Conservation (phyloP, 2,797 vertebrate species). For the Pseudochaenichthys georgianus region DNA sequence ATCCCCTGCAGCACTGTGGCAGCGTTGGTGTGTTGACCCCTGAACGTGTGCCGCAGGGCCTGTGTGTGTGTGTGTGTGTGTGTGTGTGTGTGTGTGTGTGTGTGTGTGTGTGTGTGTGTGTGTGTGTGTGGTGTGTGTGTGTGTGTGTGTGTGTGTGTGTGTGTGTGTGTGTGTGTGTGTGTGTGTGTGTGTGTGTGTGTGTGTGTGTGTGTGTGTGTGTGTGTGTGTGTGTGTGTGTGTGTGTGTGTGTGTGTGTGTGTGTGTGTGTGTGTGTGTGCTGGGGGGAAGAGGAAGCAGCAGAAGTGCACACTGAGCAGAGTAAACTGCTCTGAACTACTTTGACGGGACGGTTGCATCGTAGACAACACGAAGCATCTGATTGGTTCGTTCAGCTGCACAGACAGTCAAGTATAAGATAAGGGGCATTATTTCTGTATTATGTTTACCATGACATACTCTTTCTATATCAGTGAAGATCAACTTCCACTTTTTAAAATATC, state of each 20-base stretch:
- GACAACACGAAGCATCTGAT: not conserved
- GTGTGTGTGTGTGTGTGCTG: conserved; percentile 32
- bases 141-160: conserved; percentile 26
- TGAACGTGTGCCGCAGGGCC: conserved; percentile 43
- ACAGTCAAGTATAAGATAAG: not conserved
- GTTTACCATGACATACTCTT: not conserved
- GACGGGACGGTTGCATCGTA: not conserved
- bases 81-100: not conserved
- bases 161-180: conserved; percentile 1
- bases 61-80: conserved; percentile 20
- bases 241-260: conserved; percentile 18
- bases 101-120: conserved; percentile 15
- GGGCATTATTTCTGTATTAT: not conserved
- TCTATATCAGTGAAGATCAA: not conserved
- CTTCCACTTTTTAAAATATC: not conserved
- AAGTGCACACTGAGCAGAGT: conserved; percentile 10
- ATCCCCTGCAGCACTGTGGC: conserved; percentile 62
- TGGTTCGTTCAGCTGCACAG: not conserved
- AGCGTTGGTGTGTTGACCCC: conserved; percentile 64
- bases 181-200: no score
- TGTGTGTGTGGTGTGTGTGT: conserved; percentile 19
- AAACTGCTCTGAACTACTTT: conserved; percentile 12
- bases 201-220: conserved; percentile 9
- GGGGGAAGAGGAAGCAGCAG: not conserved
- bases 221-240: conserved; percentile 21